A percentile compares a stretch with the other conserved stretches of the same genome.
Evolutionary conservation across 2,797 vertebrate species (phyloP).

Genomic region (Loriculus beryllinus): DNA sequence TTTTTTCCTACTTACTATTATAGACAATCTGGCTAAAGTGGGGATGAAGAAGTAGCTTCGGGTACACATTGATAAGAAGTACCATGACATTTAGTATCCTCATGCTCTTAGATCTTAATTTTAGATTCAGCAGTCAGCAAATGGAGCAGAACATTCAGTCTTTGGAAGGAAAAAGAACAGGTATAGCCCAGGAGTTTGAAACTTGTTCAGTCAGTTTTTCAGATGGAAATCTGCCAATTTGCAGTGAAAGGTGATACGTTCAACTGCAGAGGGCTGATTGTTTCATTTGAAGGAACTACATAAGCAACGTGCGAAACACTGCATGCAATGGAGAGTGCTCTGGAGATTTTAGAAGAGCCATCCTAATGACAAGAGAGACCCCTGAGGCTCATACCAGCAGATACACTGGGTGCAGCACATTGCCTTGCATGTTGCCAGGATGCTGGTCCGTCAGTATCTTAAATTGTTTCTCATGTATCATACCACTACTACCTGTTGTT

Average conservation of each 20-base stretch:
- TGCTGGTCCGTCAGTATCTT: background rate
- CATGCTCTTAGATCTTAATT: background rate
- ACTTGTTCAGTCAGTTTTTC: background rate
- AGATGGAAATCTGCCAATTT: background rate
- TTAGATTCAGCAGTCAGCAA: fast-evolving
- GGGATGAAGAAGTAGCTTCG: background rate
- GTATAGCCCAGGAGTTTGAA: background rate
- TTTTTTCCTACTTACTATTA: background rate
- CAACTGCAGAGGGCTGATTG: background rate
- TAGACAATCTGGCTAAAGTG: background rate
- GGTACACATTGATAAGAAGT: background rate
- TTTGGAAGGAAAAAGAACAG: background rate
- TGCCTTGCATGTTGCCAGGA: background rate
- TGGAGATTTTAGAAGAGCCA: background rate
- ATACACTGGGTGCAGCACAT: background rate
- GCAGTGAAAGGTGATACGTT: background rate
- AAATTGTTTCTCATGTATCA: background rate
- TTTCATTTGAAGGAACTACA: background rate
- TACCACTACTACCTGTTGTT: background rate
- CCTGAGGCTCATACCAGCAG: background rate
- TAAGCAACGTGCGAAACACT: background rate
- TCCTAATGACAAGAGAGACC: background rate
- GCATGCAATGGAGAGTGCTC: background rate
- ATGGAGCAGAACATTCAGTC: background rate
- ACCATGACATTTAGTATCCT: background rate